Base-by-base conservation (phyloP, 2,113 vertebrate genomes). In the Tetrao urogallus region DNA sequence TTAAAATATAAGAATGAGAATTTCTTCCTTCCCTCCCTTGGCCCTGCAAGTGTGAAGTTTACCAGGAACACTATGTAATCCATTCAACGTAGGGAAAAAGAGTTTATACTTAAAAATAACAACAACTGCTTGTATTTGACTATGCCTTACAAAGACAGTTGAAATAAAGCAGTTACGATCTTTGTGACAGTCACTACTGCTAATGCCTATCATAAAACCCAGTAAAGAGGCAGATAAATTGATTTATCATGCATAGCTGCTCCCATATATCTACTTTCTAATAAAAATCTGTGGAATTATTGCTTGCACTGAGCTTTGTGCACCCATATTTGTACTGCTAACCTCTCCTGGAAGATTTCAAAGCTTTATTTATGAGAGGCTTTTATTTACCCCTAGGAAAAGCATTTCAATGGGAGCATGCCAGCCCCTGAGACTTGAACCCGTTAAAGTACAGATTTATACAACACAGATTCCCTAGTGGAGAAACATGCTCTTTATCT, bases 161-260 rank as follows among this genome's bases (percentile, higher is more conserved):
- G 86, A 97, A 98, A 97, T 97, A 97, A 97, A 97, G 94, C 94
- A 94, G 92, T 96, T 87, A 75, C 92, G 94, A 96, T 96, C 96
- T 96, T 90, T 88, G 85, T 92, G 96, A 96, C 96, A 97, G 97
- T 93, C 79, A 8, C 95, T 66, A 14, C 96, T 96, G 93, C 96
- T 97, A 97, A 97, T 82, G 93, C 80, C 42, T 76, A 87, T 94
- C 96, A 97, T 97, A 98, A 98, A 98, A 97, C 72, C 94, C 78
- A 82, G 95, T 74, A 93, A 95, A 80, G 86, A 97, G 92, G 90
- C 83, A 93, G 94, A 94, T 92, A 76, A 6, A 27, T 90, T 97
- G 97, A 97, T 97, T 98, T 97, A 97, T 96, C 86, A 82, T 43
- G 64, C 69, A 60, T 84, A 86, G 79, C 81, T 95, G 42, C 60